phyloP scores from a whole-genome alignment of 2,113 vertebrate species.

The Rattus norvegicus region DNA sequence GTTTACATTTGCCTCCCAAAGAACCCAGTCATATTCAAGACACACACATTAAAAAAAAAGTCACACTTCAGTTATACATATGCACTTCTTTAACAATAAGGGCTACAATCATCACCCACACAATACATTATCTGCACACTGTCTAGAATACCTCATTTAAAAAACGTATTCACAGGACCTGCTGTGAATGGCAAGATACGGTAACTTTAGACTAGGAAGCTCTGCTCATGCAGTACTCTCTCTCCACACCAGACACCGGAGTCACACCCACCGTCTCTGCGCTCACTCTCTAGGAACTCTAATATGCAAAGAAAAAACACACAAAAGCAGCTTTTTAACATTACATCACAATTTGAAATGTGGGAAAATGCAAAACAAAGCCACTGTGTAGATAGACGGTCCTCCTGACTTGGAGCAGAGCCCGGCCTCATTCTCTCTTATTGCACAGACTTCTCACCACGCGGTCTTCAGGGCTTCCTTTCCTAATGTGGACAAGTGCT shows the following conservation, averaged over 20 bases:
- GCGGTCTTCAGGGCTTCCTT: conserved; percentile 87
- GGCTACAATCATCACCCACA: conserved; percentile 85
- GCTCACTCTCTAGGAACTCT: conserved; percentile 88
- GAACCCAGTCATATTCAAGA: conserved; percentile 67
- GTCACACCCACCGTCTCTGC: conserved; percentile 87
- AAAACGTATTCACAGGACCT: conserved; percentile 91
- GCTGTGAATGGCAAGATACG: conserved; percentile 90
- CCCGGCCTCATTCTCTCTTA: conserved; percentile 84
- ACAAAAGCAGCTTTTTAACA: conserved; percentile 92
- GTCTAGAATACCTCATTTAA: conserved; percentile 83
- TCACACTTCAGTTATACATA: conserved; percentile 66
- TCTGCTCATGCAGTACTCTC: conserved; percentile 88
- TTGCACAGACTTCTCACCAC: conserved; percentile 95
- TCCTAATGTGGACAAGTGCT: conserved; percentile 88
- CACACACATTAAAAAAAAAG: conserved; percentile 71
- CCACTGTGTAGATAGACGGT: conserved; percentile 78
- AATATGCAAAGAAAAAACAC: conserved; percentile 84
- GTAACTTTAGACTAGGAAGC: conserved; percentile 86
- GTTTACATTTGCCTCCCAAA: conserved; percentile 32
- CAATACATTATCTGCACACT: conserved; percentile 81
- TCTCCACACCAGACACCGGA: conserved; percentile 88
- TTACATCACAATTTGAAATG: conserved; percentile 92
- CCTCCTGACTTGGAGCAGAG: conserved; percentile 81
- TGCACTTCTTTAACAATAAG: conserved; percentile 77
- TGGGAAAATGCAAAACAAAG: conserved; percentile 87